Evolutionary conservation across 2,113 vertebrate species (phyloP).

Genomic region (Tursiops truncatus): DNA sequence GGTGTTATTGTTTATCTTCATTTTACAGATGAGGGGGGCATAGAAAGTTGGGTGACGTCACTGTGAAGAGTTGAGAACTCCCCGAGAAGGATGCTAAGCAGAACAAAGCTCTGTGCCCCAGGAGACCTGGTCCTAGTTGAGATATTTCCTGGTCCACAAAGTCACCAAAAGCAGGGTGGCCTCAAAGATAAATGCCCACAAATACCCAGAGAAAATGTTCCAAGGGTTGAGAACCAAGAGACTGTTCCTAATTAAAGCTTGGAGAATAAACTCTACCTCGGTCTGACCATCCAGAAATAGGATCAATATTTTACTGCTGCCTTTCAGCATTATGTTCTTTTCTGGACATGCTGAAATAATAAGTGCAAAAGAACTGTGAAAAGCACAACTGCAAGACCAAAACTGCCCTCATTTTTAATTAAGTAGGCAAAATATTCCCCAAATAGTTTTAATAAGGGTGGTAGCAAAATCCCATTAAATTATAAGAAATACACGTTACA

Average conservation of each 20-base stretch:
- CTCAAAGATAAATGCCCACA: neutral
- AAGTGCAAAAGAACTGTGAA: neutral
- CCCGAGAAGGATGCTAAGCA: neutral
- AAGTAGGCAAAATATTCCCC: neutral
- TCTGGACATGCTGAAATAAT: neutral
- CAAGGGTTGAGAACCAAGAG: neutral
- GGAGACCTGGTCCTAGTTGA: neutral
- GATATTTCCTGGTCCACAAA: neutral
- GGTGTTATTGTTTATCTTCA: neutral
- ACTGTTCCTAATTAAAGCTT: neutral
- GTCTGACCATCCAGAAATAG: neutral
- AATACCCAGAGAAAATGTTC: neutral
- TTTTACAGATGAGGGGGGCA: neutral
- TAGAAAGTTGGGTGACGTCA: rapidly evolving
- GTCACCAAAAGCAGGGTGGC: neutral
- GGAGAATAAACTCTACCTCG: neutral
- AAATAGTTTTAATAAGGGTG: neutral
- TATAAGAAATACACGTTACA: neutral
- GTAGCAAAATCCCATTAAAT: neutral
- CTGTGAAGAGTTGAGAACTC: neutral
- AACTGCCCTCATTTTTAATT: neutral
- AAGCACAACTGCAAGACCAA: neutral
- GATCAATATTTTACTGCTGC: neutral
- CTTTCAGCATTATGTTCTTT: neutral
- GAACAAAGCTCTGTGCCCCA: neutral